Percentiles rank a stretch among this genome's conserved stretches.
These are phyloP conservation scores for Lepidothrix coronata DNA, from an alignment of 2,113 vertebrate species.

Conservation along the genomic window DNA sequence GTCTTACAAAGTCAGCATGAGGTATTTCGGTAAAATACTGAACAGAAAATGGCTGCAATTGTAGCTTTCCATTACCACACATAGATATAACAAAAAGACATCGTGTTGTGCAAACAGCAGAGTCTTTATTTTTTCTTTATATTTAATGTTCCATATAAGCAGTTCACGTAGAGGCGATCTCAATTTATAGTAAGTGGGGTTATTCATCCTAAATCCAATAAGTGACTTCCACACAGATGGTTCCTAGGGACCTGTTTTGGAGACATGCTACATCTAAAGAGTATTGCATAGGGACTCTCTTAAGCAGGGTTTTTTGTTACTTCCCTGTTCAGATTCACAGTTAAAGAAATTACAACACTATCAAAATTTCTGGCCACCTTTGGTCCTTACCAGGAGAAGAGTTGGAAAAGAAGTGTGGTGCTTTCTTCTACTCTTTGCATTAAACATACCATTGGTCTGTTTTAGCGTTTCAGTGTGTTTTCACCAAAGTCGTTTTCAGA, in stretches of 20 bases:
- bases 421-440: background rate
- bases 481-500: background rate
- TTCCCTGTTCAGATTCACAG: background rate
- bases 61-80: background rate
- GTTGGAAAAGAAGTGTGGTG: background rate
- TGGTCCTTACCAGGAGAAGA: background rate
- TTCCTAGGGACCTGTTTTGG: background rate
- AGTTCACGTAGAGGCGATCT: background rate
- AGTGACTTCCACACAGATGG: background rate
- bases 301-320: background rate
- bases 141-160: background rate
- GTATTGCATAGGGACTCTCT: background rate
- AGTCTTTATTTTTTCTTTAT: background rate
- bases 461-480: background rate
- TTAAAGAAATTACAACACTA: background rate
- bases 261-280: background rate
- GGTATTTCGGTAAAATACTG: background rate
- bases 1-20: background rate
- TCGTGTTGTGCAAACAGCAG: background rate
- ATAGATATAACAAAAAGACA: background rate
- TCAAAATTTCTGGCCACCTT: background rate
- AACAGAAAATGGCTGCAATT: background rate
- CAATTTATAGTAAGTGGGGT: background rate
- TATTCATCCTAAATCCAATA: background rate
- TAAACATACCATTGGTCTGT: background rate